phyloP scores from a whole-genome alignment of 2,797 vertebrate species.

The Ctenosaura bakeri region DNA sequence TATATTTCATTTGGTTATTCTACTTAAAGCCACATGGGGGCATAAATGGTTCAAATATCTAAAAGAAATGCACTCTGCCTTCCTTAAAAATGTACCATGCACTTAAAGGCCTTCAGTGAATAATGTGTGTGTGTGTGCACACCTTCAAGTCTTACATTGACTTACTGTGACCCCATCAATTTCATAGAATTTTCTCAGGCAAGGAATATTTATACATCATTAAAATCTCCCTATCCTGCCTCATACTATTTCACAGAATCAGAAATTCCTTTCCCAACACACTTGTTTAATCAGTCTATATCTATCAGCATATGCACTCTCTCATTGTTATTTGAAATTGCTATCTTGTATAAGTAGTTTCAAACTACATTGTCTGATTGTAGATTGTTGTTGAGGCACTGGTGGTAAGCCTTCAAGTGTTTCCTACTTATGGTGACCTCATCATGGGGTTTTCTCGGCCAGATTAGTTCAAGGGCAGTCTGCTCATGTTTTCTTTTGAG shows the following conservation, averaged over 20 bases:
- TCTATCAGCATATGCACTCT: not conserved
- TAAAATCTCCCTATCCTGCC: not conserved
- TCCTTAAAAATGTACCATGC: not conserved
- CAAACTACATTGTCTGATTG: not conserved
- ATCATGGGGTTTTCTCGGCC: no score
- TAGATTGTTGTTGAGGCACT: not conserved
- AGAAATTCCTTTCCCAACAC: not conserved
- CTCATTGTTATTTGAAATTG: not conserved
- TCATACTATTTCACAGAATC: not conserved
- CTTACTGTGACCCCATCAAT: no score
- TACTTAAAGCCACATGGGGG: conserved; percentile 78
- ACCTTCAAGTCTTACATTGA: no score
- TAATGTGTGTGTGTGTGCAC: not conserved
- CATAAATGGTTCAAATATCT: conserved; percentile 64
- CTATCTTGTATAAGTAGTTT: not conserved
- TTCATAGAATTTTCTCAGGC: no score
- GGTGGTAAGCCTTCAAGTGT: no score
- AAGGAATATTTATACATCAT: no score
- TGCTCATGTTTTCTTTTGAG: not conserved
- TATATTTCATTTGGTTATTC: conserved; percentile 30
- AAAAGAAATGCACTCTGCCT: not conserved
- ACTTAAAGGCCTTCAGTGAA: not conserved
- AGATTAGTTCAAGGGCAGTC: no score
- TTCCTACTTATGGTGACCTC: no score
- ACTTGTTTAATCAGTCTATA: not conserved